phyloP scores from a whole-genome alignment of 2,888 invertebrate species.

The Flabesymbios commensalis region DNA sequence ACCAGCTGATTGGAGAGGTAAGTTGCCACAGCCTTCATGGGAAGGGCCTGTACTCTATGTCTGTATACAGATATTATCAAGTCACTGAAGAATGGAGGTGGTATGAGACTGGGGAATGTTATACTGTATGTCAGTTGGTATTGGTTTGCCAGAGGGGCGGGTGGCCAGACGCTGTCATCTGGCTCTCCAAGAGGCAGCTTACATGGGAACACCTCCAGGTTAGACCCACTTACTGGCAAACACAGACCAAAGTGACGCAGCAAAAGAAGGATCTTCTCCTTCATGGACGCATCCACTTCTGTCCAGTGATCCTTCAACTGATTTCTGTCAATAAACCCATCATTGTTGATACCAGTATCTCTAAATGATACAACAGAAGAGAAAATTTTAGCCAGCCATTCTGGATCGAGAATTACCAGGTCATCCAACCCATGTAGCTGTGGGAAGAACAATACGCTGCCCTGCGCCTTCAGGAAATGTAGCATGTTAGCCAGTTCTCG shows the following conservation, averaged over 20 bases:
- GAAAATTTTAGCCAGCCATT: conserved; percentile 35
- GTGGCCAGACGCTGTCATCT: conserved; percentile 26
- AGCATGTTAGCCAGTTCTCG: conserved; percentile 32
- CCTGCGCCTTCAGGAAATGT: conserved; percentile 33
- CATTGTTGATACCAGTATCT: conserved; percentile 28
- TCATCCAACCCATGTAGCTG: conserved; percentile 22
- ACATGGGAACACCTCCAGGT: conserved; percentile 30
- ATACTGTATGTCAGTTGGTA: conserved; percentile 29
- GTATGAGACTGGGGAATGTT: conserved; percentile 30
- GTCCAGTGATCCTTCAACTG: conserved; percentile 19
- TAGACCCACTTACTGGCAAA: conserved; percentile 23
- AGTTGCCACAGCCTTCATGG: conserved; percentile 1
- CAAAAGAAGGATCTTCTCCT: conserved; percentile 22
- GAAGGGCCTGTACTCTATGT: conserved; percentile 9
- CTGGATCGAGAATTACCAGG: conserved; percentile 34
- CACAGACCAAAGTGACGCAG: conserved; percentile 33
- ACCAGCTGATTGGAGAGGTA: conserved; percentile 33
- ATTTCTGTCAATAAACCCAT: conserved; percentile 28
- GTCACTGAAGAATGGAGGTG: conserved; percentile 33
- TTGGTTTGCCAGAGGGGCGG: conserved; percentile 9
- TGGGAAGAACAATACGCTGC: conserved; percentile 32
- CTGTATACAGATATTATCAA: conserved; percentile 24
- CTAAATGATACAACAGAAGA: conserved; percentile 27
- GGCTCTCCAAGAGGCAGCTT: conserved; percentile 35
- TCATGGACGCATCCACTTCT: conserved; percentile 4